Evolutionary conservation across 2,888 invertebrate species (phyloP).

Genomic region (Schizaphis graminum): DNA sequence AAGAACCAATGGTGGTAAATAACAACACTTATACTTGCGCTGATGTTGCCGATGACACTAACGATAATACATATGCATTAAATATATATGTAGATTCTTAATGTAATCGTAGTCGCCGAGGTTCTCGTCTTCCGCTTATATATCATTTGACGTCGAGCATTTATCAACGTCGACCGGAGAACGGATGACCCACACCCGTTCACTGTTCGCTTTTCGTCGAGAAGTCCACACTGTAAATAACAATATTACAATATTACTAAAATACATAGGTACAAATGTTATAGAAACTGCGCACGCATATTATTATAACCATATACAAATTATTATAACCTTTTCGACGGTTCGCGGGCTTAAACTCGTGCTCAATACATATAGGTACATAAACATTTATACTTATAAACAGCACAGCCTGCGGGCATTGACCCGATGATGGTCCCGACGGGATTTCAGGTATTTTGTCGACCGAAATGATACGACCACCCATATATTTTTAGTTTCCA

Average conservation of each 20-base stretch:
- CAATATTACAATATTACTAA: neutral
- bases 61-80: neutral
- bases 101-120: neutral
- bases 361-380: neutral
- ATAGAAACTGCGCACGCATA: neutral
- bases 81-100: conserved; percentile 15
- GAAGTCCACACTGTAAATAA: neutral
- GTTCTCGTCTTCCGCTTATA: neutral
- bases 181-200: conserved; percentile 1
- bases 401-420: neutral
- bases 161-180: conserved; percentile 44
- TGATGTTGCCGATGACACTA: neutral
- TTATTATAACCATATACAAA: neutral
- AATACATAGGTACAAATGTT: neutral
- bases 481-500: neutral
- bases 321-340: neutral
- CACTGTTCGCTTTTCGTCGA: neutral
- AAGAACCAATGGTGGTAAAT: neutral
- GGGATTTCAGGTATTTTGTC: neutral
- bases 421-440: neutral
- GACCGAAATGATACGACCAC: conserved; percentile 6
- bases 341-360: neutral
- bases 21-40: neutral
- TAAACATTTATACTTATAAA: neutral
- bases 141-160: conserved; percentile 15